Base-by-base conservation (phyloP, 2,113 vertebrate species). In the Rhinopithecus roxellana region DNA sequence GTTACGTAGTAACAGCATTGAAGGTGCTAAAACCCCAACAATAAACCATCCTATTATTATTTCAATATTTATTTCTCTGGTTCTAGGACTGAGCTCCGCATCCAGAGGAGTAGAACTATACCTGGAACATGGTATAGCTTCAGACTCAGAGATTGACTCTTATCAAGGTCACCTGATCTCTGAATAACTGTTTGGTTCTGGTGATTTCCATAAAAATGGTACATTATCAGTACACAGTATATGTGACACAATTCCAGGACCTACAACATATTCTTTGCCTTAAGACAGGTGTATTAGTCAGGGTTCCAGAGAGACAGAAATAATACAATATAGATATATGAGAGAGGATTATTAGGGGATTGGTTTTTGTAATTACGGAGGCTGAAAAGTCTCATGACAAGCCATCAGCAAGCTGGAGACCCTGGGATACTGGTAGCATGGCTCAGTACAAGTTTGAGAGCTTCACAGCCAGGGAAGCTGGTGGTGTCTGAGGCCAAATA, bases 241-340 rank as follows among this genome's bases (percentile, higher is more conserved):
- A 94, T 45, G 14, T 74, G 67, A 13, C 98, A 98, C 75, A 99
- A 98, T 92, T 99, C 97, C 0, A 99, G 96, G 25, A 98, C 98
- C 94, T 98, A 99, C 27, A 99, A 98, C 96, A 98, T 99, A 97
- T 99, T 99, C 69, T 97, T 99, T 99, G 94, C 98, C 99, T 38
- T 38, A 40, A n/a, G 20, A 72, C 9, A 72, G 70, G 70, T 72
- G 9, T 10, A 23, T 38, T 40, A 72, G 8, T 69, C 67, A 69
- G 70, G 9, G 20, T 40, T 72, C 20, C 70, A 72, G 70, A 72
- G 23, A 40, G 9, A 72, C 6, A 69, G 13, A 69, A 69, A 32
- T 8, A 69, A n/a, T 16, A 35, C 1, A 35, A n/a, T 69, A 69
- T 8, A 69, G 67, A 69, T 18, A 69, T 8, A 35, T n/a, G 32